A percentile compares a stretch with the other conserved stretches of the same genome.
Evolutionary conservation across 2,888 invertebrate species (phyloP).

Genomic region (Unio delphinus): DNA sequence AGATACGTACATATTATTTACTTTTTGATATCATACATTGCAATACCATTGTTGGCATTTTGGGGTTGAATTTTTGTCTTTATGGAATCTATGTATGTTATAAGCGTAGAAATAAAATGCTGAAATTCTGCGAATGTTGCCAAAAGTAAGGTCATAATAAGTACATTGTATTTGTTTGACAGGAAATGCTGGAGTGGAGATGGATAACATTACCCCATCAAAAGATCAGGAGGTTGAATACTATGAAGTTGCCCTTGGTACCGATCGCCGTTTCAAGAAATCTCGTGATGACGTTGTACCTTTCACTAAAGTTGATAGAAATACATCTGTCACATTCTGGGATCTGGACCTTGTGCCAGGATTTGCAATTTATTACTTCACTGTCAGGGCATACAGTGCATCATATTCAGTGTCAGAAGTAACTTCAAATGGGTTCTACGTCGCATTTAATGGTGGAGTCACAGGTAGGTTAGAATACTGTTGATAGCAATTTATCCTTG

Average conservation of each 20-base stretch:
- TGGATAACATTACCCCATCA: constrained; percentile 14
- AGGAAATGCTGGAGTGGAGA: constrained; percentile 35
- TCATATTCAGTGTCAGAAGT: constrained; percentile 40
- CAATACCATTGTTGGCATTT: no score
- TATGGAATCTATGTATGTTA: no score
- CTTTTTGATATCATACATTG: no score
- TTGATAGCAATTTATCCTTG: no score
- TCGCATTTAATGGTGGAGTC: constrained; percentile 44
- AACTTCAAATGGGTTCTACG: constrained; percentile 52
- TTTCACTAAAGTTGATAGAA: constrained; percentile 45
- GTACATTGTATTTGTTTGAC: neutral
- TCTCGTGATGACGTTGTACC: constrained; percentile 50
- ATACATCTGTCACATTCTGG: constrained; percentile 46
- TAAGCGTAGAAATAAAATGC: no score
- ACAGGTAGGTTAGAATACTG: constrained; percentile 19
- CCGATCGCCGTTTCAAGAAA: constrained; percentile 45
- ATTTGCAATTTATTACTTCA: constrained; percentile 48
- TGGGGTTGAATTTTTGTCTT: no score
- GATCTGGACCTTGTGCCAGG: constrained; percentile 40
- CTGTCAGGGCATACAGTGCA: constrained; percentile 48
- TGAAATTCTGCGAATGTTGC: no score
- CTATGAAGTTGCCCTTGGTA: constrained; percentile 53
- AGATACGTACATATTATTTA: no score
- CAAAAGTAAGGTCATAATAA: no score
- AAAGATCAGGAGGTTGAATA: constrained; percentile 38